Conservation (phyloP, 2,888 invertebrate species). For the Brachypterus glaber region DNA sequence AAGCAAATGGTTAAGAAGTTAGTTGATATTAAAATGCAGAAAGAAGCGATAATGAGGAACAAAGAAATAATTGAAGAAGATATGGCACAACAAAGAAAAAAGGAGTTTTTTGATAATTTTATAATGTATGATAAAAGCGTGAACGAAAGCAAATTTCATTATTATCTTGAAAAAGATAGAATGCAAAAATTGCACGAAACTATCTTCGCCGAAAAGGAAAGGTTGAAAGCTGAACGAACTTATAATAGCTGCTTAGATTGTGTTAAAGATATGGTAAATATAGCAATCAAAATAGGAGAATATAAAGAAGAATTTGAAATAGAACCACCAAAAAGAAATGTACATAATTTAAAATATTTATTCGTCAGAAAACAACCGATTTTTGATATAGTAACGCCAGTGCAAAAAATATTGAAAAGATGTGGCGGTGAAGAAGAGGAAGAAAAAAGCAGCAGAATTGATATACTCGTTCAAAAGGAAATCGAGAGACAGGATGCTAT, state of each 20-base stretch:
- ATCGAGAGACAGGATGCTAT: slow-evolving; percentile 45
- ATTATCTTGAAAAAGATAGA: slow-evolving; percentile 42
- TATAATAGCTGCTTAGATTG: slow-evolving; percentile 46
- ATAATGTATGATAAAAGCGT: slow-evolving; percentile 20
- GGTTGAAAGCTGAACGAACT: slow-evolving; percentile 42
- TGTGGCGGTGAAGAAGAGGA: slow-evolving; percentile 24
- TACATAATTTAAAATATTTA: slow-evolving; percentile 48
- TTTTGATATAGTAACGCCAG: slow-evolving; percentile 42
- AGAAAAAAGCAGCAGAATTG: slow-evolving; percentile 37
- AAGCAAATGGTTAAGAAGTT: slow-evolving; percentile 56
- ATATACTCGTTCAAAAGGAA: slow-evolving; percentile 44
- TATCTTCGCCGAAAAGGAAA: slow-evolving; percentile 47
- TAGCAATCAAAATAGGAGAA: slow-evolving; percentile 45
- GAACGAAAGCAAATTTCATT: slow-evolving; percentile 27
- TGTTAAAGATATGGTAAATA: slow-evolving; percentile 47
- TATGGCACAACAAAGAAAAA: slow-evolving; percentile 43
- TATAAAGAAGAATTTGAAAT: slow-evolving; percentile 38
- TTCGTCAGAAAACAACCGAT: slow-evolving; percentile 49
- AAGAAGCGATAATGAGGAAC: slow-evolving; percentile 47
- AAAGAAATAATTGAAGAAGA: slow-evolving; percentile 45
- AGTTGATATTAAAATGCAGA: slow-evolving; percentile 51
- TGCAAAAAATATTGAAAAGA: slow-evolving; percentile 32
- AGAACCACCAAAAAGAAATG: slow-evolving; percentile 41
- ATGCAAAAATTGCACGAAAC: slow-evolving; percentile 43
- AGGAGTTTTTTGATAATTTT: slow-evolving; percentile 37